Evolutionary conservation across 2,113 vertebrate species (phyloP), one percentile per base, ranked within the genome.

Genomic region (Chamaea fasciata): DNA sequence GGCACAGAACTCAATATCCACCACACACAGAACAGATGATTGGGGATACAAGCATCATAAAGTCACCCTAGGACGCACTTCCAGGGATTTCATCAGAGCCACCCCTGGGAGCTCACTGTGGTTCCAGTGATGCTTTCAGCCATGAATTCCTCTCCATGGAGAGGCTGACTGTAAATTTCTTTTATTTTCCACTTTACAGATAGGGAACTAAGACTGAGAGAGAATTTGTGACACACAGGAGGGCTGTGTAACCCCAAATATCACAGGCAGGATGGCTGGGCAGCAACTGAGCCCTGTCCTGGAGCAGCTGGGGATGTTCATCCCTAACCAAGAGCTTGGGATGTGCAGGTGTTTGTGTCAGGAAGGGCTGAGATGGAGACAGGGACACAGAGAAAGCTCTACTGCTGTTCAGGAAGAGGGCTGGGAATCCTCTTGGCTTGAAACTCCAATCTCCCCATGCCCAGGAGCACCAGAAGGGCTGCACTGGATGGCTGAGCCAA

Each of bases 271-370:
- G 12, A 8, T n/a, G 41, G 59, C 2, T 55, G 88, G 55, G 8
- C 20, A 26, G 15, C 33, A 5, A 1, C 27, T 74, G 59, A 53
- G 31, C 18, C 27, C 24, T 30, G 31, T 15, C 27, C 24, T 30
- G 15, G 39, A 28, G 8, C 21, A 47, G 12, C n/a, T 6, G 24
- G n/a, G n/a, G 24, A 30, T 0, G 0, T 27, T 65, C 0, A 0
- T 53, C 23, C n/a, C 62, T 59, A 70, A 37, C 39, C 9, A 9
- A 7, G 10, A 44, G 46, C 28, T 62, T 17, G 55, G 2, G 57
- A 15, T 1, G 2, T 13, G 23, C 24, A 19, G 52, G 24, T 22
- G 1, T 83, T 41, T 50, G 33, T 44, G 62, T 14, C 28, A 76
- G 53, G 31, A 50, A 26, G 6, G 68, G 65, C 41, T 75, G 49